Evolutionary conservation across 1,140 invertebrate genomes (phyloP).

Genomic region (Drosophila kohkoa): DNA sequence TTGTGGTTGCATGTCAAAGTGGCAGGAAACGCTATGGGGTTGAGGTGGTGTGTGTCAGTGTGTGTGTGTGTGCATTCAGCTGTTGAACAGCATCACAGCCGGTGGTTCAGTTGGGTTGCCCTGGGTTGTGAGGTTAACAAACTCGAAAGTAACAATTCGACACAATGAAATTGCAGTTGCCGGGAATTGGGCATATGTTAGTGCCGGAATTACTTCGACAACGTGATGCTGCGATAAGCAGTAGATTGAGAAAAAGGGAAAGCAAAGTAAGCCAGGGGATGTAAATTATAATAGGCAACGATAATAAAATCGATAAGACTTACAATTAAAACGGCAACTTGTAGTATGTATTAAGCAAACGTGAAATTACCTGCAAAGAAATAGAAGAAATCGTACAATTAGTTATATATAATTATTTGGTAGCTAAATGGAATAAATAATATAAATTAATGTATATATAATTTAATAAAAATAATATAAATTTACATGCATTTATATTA

Average conservation of each 20-base stretch:
- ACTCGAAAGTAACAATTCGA: constrained; percentile 43
- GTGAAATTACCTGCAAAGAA: constrained; percentile 64
- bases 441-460: background rate
- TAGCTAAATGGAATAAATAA: background rate
- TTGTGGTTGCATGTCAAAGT: constrained; percentile 65
- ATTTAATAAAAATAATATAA: too few species aligned
- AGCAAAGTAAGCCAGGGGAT: constrained; percentile 5
- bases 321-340: constrained; percentile 8
- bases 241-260: background rate
- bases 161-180: constrained; percentile 7
- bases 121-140: constrained; percentile 40
- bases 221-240: constrained; percentile 15
- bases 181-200: constrained; percentile 36
- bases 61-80: constrained; percentile 51
- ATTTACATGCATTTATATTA: too few species aligned
- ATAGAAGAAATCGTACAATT: constrained; percentile 6
- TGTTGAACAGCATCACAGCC: constrained; percentile 31
- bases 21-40: constrained; percentile 20
- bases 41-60: constrained; percentile 7
- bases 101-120: constrained; percentile 54
- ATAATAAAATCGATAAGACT: constrained; percentile 43
- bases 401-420: background rate
- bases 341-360: background rate
- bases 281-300: constrained; percentile 7
- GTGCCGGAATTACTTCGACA: constrained; percentile 11